A percentile compares a stretch with the other conserved stretches of the same genome.
Conservation (phyloP, 2,888 invertebrate genomes). For the Hydrotaea diabolus region DNA sequence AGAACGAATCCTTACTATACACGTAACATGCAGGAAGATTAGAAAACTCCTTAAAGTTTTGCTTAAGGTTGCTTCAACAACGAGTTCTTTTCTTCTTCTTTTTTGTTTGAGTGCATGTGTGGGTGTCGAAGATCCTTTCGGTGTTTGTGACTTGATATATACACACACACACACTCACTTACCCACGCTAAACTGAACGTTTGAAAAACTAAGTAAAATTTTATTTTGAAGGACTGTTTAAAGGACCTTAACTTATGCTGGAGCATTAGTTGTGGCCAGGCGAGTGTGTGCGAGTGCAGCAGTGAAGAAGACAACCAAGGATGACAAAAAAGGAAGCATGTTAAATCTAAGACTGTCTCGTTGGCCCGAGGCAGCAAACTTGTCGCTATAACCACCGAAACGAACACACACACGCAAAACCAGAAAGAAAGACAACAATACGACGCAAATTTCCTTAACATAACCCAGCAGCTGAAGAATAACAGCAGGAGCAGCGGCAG, state of each 20-base stretch:
- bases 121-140: not conserved
- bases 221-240: conserved; percentile 39
- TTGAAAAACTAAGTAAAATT: conserved; percentile 36
- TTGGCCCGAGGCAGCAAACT: conserved; percentile 59
- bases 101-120: not conserved
- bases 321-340: conserved; percentile 39
- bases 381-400: conserved; percentile 61
- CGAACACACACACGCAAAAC: conserved; percentile 16
- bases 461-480: conserved; percentile 21
- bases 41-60: conserved; percentile 25
- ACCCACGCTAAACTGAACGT: too few relatives aligned
- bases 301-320: conserved; percentile 28
- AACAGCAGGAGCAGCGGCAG: too few relatives aligned
- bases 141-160: not conserved
- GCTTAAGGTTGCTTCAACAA: not conserved
- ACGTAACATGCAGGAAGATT: conserved; percentile 21
- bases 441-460: conserved; percentile 18
- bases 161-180: not conserved
- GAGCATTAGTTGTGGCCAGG: not conserved
- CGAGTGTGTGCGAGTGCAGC: not conserved
- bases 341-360: conserved; percentile 55
- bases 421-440: not conserved
- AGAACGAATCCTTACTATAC: not conserved
- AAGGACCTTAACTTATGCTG: conserved; percentile 47
- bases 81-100: too few relatives aligned